These are phyloP conservation scores for Neodiprion pinetum DNA, from an alignment of 1,140 invertebrate species.

Conservation along the genomic window DNA sequence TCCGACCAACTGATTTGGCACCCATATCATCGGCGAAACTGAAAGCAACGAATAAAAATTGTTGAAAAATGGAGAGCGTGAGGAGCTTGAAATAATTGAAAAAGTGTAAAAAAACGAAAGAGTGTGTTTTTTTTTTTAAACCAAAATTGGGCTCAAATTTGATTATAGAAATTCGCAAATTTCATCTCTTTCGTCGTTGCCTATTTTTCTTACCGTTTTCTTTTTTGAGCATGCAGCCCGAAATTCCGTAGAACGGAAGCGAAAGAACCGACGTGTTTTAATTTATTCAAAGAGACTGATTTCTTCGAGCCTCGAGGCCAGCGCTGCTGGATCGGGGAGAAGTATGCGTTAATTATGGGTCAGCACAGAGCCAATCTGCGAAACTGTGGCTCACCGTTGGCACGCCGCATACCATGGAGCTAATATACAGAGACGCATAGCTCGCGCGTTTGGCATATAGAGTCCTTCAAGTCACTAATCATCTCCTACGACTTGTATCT, in stretches of 20 bases:
- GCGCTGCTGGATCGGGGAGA: background rate
- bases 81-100: slow-evolving; percentile 1
- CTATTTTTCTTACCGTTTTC: slow-evolving; percentile 15
- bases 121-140: background rate
- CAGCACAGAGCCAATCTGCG: slow-evolving; percentile 31
- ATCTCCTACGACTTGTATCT: background rate
- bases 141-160: too few species aligned
- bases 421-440: background rate
- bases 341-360: slow-evolving; percentile 44
- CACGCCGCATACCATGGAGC: background rate
- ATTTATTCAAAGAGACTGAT: too few species aligned
- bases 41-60: slow-evolving; percentile 39
- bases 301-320: too few species aligned
- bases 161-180: background rate
- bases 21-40: slow-evolving; percentile 93
- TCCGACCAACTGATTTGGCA: slow-evolving; percentile 89
- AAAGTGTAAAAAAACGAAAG: slow-evolving; percentile 19
- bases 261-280: too few species aligned
- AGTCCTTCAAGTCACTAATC: background rate
- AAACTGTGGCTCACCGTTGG: slow-evolving; percentile 28
- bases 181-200: background rate
- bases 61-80: background rate
- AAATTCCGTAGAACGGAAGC: slow-evolving; percentile 6
- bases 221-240: slow-evolving; percentile 18
- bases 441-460: background rate